Conservation (phyloP, 2,888 invertebrate species). For the Geotrupes spiniger region DNA sequence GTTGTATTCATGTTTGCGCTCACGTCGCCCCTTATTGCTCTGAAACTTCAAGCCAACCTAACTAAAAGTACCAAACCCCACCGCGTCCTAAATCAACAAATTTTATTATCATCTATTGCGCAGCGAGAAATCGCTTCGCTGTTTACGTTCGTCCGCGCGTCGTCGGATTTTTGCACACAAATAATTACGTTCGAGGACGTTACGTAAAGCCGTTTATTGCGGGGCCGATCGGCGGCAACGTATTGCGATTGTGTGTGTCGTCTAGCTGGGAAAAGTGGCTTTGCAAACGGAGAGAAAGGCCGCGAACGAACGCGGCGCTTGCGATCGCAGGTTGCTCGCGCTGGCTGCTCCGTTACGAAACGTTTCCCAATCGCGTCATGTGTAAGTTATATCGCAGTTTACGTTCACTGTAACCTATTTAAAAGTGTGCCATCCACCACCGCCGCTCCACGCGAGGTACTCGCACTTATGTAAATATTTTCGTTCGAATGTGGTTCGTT, state of each 20-base stretch:
- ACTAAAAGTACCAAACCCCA: too few species aligned
- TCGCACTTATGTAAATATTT: slow-evolving; percentile 6
- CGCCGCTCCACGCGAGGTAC: not conserved
- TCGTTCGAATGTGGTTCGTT: not conserved
- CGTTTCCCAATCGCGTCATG: slow-evolving; percentile 13
- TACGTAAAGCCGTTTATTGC: not conserved
- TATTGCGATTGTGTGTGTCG: too few species aligned
- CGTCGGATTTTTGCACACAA: too few species aligned
- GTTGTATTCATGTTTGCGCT: too few species aligned
- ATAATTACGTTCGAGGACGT: too few species aligned
- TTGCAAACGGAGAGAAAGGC: not conserved
- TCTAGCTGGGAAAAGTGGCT: not conserved
- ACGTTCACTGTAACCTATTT: slow-evolving; percentile 18
- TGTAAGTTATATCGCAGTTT: slow-evolving; percentile 1
- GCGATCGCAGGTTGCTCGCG: not conserved
- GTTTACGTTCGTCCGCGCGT: too few species aligned
- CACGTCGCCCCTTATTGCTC: too few species aligned
- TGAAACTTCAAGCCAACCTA: too few species aligned
- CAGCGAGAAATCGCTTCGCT: too few species aligned
- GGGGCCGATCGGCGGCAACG: not conserved
- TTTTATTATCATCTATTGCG: too few species aligned
- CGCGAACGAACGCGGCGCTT: too few species aligned
- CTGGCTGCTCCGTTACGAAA: slow-evolving; percentile 8
- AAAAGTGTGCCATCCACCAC: slow-evolving; percentile 13
- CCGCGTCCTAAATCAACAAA: too few species aligned